These are phyloP conservation scores for Graptemys geographica DNA, from an alignment of 2,797 vertebrate genomes.

Conservation along the genomic window DNA sequence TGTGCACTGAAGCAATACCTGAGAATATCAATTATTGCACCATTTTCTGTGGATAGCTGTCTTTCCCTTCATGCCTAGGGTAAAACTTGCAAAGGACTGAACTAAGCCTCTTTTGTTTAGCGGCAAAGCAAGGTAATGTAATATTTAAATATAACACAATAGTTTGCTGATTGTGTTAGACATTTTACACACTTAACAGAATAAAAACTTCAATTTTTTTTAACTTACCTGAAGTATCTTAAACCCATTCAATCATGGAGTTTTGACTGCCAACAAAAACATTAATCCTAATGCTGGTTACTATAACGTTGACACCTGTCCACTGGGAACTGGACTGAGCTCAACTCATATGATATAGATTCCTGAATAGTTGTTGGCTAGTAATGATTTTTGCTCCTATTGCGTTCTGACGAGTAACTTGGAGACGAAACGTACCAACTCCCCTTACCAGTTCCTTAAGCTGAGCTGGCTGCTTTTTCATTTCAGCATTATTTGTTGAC, in stretches of 20 bases:
- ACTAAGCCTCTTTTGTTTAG: neutral
- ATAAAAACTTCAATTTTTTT: neutral
- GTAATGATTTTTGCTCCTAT: neutral
- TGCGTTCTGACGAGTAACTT: neutral
- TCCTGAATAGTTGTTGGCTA: neutral
- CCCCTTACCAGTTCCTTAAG: neutral
- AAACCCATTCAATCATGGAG: neutral
- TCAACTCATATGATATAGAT: neutral
- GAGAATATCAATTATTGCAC: neutral
- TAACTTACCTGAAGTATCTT: neutral
- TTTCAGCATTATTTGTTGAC: neutral
- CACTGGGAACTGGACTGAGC: neutral
- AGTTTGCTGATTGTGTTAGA: neutral
- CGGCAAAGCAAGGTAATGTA: neutral
- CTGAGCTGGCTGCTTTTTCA: fast-evolving
- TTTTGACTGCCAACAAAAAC: neutral
- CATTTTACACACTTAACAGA: neutral
- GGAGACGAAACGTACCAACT: neutral
- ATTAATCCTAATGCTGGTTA: neutral
- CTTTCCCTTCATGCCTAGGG: neutral
- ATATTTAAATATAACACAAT: neutral
- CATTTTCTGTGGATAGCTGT: neutral
- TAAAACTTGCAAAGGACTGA: neutral
- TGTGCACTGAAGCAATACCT: neutral
- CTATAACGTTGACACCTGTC: neutral